Base-by-base conservation (phyloP, 2,888 invertebrate species). In the Eristalis arbustorum region DNA sequence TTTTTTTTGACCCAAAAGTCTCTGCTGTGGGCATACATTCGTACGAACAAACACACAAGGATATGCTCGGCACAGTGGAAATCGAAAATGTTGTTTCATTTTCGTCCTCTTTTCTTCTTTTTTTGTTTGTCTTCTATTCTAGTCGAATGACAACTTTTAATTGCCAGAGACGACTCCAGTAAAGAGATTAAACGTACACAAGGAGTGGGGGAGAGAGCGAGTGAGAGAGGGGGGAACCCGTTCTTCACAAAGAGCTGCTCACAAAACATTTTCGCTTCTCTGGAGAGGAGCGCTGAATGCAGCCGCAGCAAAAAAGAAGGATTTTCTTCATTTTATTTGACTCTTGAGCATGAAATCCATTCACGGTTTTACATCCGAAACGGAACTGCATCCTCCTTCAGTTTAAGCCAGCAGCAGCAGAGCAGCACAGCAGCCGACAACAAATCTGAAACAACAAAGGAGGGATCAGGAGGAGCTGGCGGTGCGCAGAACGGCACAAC, bases 301-400 rank as follows among this genome's bases (percentile, higher is more conserved):
- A 76, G 37, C 37, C n/a, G 11, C 57, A 66, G 61, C 40, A 13
- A 72, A 14, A 64, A 68, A 64, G 74, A 69, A 64, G 34, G 18
- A 49, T 49, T 77, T 74, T 69, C 59, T 74, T 64, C 68, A 74
- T 87, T 87, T 62, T 78, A 57, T 75, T 67, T 49, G 71, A 71
- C 67, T 75, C 83, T 74, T 79, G 73, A 87, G 79, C 83, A 83
- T 87, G 79, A 75, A 83, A 83, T 83, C 83, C 71, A 83, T 87
- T 87, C 83, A 87, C 40, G 78, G 67, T 83, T 75, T 87, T 56
- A 72, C 72, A 83, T 87, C 83, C 79, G 75, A 72, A 87, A 79
- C 78, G 75, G 71, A 87, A 83, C 59, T 83, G 71, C 82, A 79
- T 79, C 37, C 78, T 78, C 57, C 61, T 87, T 83, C 78, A 75